phyloP scores from a whole-genome alignment of 2,888 invertebrate species.

The Cephalotes varians region DNA sequence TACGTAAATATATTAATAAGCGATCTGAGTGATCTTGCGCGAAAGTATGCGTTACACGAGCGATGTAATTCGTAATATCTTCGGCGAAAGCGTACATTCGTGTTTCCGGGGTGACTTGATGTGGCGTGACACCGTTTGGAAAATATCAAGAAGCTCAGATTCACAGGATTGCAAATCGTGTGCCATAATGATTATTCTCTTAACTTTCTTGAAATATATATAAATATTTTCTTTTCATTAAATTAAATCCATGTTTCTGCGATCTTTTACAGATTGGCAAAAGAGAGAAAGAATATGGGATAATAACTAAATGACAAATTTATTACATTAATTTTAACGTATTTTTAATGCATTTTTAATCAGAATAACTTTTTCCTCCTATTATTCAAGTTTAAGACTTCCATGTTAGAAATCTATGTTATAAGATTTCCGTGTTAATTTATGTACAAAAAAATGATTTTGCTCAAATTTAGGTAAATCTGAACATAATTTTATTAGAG shows the following conservation, averaged over 20 bases:
- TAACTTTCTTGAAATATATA: neutral
- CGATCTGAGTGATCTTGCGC: neutral
- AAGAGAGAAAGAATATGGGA: neutral
- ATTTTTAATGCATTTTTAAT: neutral
- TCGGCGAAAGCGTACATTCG: neutral
- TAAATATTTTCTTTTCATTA: neutral
- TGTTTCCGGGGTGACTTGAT: neutral
- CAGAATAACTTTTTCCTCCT: too few relatives aligned
- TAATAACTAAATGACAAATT: neutral
- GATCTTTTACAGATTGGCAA: neutral
- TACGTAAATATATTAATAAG: neutral
- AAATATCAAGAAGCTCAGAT: neutral
- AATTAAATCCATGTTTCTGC: neutral
- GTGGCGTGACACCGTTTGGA: neutral
- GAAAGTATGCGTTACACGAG: neutral
- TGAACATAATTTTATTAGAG: too few relatives aligned
- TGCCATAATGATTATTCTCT: neutral
- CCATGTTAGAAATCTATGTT: too few relatives aligned
- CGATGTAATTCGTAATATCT: slow-evolving; percentile 13
- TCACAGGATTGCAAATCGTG: neutral
- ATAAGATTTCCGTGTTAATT: too few relatives aligned
- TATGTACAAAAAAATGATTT: too few relatives aligned
- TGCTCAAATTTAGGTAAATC: too few relatives aligned
- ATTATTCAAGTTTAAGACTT: too few relatives aligned
- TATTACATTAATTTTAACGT: too few relatives aligned